Percentiles rank a stretch among this genome's conserved stretches.
Evolutionary conservation across 1,140 invertebrate species (phyloP).

Genomic region (Drosophila melanica): DNA sequence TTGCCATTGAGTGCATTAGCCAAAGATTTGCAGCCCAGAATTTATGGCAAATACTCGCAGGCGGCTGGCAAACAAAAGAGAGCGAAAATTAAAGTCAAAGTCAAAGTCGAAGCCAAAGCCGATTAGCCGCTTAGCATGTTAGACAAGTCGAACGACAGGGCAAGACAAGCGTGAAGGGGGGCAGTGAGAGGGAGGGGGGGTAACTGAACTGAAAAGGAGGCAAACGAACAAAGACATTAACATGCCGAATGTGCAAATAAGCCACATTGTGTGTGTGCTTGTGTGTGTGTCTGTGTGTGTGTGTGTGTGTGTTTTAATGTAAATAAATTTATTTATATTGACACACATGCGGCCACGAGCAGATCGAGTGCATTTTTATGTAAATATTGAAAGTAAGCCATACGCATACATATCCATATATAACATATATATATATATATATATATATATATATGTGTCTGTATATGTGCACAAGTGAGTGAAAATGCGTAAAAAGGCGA

Average conservation of each 20-base stretch:
- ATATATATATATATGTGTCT: not conserved
- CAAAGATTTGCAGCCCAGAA: conserved; percentile 19
- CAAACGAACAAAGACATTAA: conserved; percentile 30
- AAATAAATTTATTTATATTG: conserved; percentile 57
- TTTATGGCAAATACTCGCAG: conserved; percentile 9
- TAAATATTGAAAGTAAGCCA: conserved; percentile 51
- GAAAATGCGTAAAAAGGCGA: conserved; percentile 65
- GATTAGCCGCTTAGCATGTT: conserved; percentile 64
- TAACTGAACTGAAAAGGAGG: not conserved
- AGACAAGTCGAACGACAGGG: conserved; percentile 44
- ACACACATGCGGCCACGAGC: conserved; percentile 36
- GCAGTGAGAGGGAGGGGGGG: too few relatives aligned
- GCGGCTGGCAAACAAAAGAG: conserved; percentile 13
- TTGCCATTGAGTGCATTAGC: conserved; percentile 34
- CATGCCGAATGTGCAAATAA: conserved; percentile 54
- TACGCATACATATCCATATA: not conserved
- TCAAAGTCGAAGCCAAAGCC: conserved; percentile 47
- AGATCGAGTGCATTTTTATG: conserved; percentile 80
- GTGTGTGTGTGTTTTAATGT: conserved; percentile 28
- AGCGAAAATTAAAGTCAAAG: conserved; percentile 16
- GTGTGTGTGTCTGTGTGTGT: not conserved
- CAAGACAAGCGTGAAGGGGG: not conserved
- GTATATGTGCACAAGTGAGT: conserved; percentile 21
- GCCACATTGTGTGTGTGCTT: conserved; percentile 39
- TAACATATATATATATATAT: not conserved